Evolutionary conservation across 2,113 vertebrate species (phyloP), one percentile per base, ranked within the genome.

Genomic region (Pangasianodon gigas): DNA sequence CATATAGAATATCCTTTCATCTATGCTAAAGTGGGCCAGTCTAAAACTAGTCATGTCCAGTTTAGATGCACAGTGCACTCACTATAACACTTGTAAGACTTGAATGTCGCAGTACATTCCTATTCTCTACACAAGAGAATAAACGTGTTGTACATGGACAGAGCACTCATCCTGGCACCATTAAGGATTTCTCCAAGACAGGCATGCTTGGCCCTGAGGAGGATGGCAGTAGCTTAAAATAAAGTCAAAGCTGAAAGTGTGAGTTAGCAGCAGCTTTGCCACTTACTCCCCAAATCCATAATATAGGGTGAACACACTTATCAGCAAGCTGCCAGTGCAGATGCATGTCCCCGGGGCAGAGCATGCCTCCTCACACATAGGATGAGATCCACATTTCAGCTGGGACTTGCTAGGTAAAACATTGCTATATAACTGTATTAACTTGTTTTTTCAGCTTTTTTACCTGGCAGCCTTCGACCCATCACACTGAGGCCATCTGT

Each of bases 371-470:
- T 88, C 90, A 92, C 93, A 94, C 93, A 94, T 94, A 24, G 44
- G 84, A 86, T 60, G 6, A 0, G 80, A 85, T 88, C 71, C 91
- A 94, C 93, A 94, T 90, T 92, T 93, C 92, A 93, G 90, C 88
- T 86, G 54, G 24, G 88, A 77, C 92, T 93, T 91, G 54, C 84
- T 75, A 90, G 90, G 87, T 94, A 92, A 95, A 92, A 89, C 88
- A 94, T 92, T 87, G 90, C 91, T 74, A 21, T 83, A 75, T 89
- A 88, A 94, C 91, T 93, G 91, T 93, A 94, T 95, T 93, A 94
- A 94, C 93, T 94, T 93, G 92, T 94, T 95, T 94, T 93, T 94
- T 94, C 92, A 94, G 92, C 94, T 95, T 93, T 88, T 90, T 74
- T 86, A 87, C 84, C 88, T 87, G 74, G 87, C 86, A 67, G 77